Percentiles rank a stretch among this genome's conserved stretches.
phyloP scores from a whole-genome alignment of 2,888 invertebrate genomes.

The Helleia helle region DNA sequence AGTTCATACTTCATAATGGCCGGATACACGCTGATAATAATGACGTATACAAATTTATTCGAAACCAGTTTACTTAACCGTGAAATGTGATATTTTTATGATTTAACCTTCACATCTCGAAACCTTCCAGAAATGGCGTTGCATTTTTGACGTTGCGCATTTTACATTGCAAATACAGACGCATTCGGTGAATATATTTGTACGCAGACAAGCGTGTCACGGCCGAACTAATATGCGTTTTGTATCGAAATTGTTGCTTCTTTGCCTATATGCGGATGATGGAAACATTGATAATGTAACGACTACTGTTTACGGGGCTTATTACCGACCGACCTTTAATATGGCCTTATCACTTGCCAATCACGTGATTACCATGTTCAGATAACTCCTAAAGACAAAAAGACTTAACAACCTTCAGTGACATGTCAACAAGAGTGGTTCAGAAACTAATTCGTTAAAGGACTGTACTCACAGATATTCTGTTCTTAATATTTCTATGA shows the following conservation, averaged over 20 bases:
- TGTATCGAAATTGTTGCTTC: conserved; percentile 4
- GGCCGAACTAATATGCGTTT: conserved; percentile 30
- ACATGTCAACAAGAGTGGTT: no score
- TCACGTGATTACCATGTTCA: background rate
- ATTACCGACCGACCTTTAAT: background rate
- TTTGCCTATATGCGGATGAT: conserved; percentile 5
- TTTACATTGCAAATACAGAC: background rate
- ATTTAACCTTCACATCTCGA: no score
- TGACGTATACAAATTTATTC: no score
- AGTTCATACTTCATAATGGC: no score
- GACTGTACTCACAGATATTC: no score
- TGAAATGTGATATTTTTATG: no score
- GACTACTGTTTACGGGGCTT: background rate
- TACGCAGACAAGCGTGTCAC: conserved; percentile 47
- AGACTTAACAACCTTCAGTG: no score
- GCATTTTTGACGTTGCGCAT: background rate
- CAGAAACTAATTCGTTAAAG: no score
- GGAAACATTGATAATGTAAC: conserved; percentile 4
- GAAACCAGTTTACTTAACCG: no score
- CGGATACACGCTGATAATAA: no score
- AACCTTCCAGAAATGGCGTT: background rate
- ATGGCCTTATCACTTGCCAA: background rate
- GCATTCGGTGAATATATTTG: conserved; percentile 21
- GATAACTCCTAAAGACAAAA: no score
- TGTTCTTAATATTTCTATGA: no score